Evolutionary conservation across 2,797 vertebrate species (phyloP).

Genomic region (Presbytis comata): DNA sequence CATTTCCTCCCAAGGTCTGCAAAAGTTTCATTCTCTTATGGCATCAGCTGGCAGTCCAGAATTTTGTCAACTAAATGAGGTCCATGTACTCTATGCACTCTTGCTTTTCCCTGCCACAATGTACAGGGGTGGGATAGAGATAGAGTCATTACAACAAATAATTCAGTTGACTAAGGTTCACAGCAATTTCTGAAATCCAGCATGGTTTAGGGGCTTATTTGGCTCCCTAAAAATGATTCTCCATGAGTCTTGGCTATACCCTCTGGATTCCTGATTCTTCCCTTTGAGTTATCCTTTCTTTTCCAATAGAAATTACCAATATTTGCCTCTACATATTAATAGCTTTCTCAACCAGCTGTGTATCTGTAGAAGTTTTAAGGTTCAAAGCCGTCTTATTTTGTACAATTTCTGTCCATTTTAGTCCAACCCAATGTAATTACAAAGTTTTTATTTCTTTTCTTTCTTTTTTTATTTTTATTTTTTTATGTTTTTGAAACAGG

Average conservation of each 20-base stretch:
- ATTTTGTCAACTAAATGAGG: background rate
- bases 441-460: background rate
- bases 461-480: fast-evolving
- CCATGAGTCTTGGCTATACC: background rate
- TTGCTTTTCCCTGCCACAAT: background rate
- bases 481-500: background rate
- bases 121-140: background rate
- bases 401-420: background rate
- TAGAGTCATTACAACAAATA: background rate
- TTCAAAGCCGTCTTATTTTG: background rate
- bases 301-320: background rate
- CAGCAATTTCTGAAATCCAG: background rate
- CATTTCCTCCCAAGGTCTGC: background rate
- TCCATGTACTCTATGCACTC: background rate
- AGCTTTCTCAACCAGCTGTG: background rate
- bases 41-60: background rate
- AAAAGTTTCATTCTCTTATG: background rate
- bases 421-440: background rate
- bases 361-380: background rate
- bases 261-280: background rate
- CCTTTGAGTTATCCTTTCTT: background rate
- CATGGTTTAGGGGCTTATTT: background rate
- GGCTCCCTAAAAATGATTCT: background rate
- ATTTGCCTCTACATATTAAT: background rate
- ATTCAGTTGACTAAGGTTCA: background rate